Percentiles rank a stretch among this genome's conserved stretches.
Conservation (phyloP, 92 coral and sea anemone species). For the Micromussa lordhowensis region DNA sequence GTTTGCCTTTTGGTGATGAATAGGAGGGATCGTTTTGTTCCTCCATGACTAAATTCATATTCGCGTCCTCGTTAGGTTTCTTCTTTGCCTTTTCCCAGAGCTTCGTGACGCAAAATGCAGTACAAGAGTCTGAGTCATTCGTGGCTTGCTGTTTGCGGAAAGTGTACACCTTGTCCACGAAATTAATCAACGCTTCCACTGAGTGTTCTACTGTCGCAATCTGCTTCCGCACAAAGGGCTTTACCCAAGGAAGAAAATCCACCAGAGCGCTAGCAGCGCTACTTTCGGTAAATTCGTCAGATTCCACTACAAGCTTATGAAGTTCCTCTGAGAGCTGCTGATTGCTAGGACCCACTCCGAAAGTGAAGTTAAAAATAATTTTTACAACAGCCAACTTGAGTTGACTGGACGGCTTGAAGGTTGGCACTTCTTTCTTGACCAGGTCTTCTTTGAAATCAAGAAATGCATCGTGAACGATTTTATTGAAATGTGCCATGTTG, state of each 20-base stretch:
- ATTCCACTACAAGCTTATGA: slow-evolving; percentile 36
- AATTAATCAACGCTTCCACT: slow-evolving; percentile 50
- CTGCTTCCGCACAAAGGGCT: slow-evolving; percentile 57
- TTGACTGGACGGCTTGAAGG: slow-evolving; percentile 49
- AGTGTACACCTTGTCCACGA: slow-evolving; percentile 63
- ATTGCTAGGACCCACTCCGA: slow-evolving; percentile 61
- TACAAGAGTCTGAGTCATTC: slow-evolving; percentile 48
- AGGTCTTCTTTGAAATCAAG: slow-evolving; percentile 31
- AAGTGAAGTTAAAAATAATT: slow-evolving; percentile 55
- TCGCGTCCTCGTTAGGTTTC: slow-evolving; percentile 24
- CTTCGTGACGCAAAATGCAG: slow-evolving; percentile 39
- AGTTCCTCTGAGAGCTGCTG: slow-evolving; percentile 51
- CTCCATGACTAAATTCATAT: not conserved
- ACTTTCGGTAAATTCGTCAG: slow-evolving; percentile 66
- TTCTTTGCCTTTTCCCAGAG: slow-evolving; percentile 25
- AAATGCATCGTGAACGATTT: slow-evolving; percentile 49
- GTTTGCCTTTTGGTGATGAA: not conserved
- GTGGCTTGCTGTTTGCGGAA: slow-evolving; percentile 30
- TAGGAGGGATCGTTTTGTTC: not conserved
- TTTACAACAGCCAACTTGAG: slow-evolving; percentile 44
- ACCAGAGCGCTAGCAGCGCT: slow-evolving; percentile 52
- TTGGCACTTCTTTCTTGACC: slow-evolving; percentile 22
- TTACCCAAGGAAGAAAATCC: slow-evolving; percentile 79
- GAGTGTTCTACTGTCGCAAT: slow-evolving; percentile 45
- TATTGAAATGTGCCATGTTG: slow-evolving; percentile 48